phyloP scores from a whole-genome alignment of 2,797 vertebrate genomes.

The Acridotheres tristis region DNA sequence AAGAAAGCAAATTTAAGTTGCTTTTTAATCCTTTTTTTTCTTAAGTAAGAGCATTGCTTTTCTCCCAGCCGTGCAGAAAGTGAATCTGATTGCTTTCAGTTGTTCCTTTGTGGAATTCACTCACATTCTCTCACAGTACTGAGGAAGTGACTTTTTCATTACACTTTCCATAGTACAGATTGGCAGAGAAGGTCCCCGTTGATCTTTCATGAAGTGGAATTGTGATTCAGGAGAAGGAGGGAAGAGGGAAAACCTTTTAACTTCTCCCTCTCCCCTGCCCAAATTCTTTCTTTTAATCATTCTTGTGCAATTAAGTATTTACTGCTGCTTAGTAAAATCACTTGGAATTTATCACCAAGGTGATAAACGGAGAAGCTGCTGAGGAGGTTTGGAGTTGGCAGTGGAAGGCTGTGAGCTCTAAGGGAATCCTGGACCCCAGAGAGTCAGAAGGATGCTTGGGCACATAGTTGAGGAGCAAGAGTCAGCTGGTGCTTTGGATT shows the following conservation, averaged over 20 bases:
- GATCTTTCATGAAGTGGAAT: background rate
- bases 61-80: background rate
- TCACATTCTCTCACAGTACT: background rate
- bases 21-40: slow-evolving; percentile 8
- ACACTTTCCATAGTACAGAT: background rate
- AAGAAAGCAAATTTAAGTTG: slow-evolving; percentile 31
- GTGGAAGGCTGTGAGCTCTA: background rate
- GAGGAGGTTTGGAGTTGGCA: background rate
- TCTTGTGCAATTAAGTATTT: background rate
- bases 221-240: background rate
- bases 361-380: background rate
- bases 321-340: background rate
- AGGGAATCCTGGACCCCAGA: background rate
- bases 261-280: background rate
- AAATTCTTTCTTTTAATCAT: background rate
- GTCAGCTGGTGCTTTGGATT: background rate
- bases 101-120: background rate
- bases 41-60: slow-evolving; percentile 15
- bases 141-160: background rate
- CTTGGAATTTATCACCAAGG: background rate
- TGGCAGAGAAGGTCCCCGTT: background rate
- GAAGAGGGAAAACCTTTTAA: background rate
- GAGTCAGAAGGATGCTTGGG: background rate
- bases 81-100: slow-evolving; percentile 33
- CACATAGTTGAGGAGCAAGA: background rate